Base-by-base conservation (phyloP, 2,888 invertebrate species). In the Mythimna albipuncta region DNA sequence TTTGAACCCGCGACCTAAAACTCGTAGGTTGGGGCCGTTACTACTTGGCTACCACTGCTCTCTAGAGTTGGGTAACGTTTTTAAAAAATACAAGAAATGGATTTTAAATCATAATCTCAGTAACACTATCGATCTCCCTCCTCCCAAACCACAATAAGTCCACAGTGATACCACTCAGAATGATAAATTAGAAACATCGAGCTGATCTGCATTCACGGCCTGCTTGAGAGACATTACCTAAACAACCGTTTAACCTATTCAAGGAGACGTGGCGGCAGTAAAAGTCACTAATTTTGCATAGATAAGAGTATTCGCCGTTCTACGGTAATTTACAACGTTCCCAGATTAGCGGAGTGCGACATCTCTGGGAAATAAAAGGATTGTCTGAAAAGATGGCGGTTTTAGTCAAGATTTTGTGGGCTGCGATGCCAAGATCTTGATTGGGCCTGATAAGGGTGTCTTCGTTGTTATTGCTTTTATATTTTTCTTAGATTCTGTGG, bases 271-370 rank as follows among this genome's bases (percentile, higher is more conserved):
- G 55, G 77, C 61, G 65, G 81, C 77, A 80, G 80, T 86, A 84
- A 86, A 86, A 86, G 85, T 88, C 88, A 85, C 88, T 89, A 89
- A 90, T 89, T 90, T 90, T 85, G 85, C 88, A 90, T 89, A 90
- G 90, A 90, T 90, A 90, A 90, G 90, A 85, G 75, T 79, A 76
- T 78, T 72, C 86, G 83, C 58, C 79, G 86, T 85, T 86, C 80
- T 79, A 69, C 75, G 68, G 81, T 87, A 85, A 90, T 89, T 89
- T 90, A 90, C 88, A 88, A 77, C 76, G 76, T 83, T 64, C 70
- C 84, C 78, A 88, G 90, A 90, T 89, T 89, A 90, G 85, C 85
- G 71, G 66, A 64, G 78, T 71, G 70, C 75, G 74, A 72, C 75
- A 75, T 79, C 69, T 69, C 77, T 69, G 21, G 68, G 72, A 80